phyloP scores from a whole-genome alignment of 2,888 invertebrate genomes.

The Pycnomerus fuliginosus region DNA sequence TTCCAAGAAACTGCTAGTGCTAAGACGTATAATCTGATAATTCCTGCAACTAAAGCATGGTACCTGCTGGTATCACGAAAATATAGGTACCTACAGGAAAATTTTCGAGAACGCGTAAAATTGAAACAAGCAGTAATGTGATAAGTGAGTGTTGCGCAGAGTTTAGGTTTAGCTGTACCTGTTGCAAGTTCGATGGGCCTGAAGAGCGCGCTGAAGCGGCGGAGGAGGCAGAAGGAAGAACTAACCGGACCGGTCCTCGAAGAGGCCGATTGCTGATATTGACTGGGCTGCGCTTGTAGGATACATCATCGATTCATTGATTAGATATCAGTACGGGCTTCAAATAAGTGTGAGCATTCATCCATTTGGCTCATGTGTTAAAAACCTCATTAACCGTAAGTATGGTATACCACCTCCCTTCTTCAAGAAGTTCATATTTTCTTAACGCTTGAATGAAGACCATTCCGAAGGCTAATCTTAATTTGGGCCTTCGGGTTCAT shows the following conservation, averaged over 20 bases:
- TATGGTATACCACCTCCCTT: no score
- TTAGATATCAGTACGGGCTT: constrained; percentile 48
- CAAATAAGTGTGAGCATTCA: constrained; percentile 45
- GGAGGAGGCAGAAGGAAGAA: constrained; percentile 31
- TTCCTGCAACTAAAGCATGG: no score
- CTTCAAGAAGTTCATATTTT: no score
- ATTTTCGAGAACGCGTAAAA: no score
- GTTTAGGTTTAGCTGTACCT: constrained; percentile 41
- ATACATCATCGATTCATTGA: constrained; percentile 52
- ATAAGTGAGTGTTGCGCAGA: constrained; percentile 29
- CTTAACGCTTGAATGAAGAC: not conserved
- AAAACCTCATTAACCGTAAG: constrained; percentile 42
- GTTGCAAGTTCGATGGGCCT: constrained; percentile 24
- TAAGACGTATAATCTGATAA: no score
- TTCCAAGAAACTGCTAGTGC: no score
- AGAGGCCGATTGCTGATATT: constrained; percentile 44
- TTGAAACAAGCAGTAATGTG: constrained; percentile 10
- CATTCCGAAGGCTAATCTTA: no score
- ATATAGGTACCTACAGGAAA: no score
- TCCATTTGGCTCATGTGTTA: constrained; percentile 40
- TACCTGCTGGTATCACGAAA: no score
- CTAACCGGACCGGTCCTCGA: constrained; percentile 46
- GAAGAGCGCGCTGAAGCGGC: constrained; percentile 20
- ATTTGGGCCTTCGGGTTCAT: no score
- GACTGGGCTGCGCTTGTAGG: constrained; percentile 43